These are phyloP conservation scores for Gila robusta DNA, from an alignment of 2,797 vertebrate genomes.

Conservation along the genomic window DNA sequence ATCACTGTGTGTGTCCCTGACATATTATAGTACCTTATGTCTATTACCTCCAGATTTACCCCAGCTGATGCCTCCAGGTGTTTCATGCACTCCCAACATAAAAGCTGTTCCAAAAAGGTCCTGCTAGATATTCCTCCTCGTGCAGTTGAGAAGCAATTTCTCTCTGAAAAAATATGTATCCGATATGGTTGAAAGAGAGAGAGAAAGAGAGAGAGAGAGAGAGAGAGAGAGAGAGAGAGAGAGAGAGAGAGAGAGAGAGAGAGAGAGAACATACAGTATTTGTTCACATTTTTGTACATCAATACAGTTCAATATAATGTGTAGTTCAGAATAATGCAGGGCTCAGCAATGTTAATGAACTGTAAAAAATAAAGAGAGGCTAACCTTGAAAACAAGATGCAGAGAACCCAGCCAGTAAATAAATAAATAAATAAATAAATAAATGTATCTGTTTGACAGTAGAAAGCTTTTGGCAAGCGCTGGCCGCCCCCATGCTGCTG, in stretches of 20 bases:
- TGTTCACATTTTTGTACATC: neutral
- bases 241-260: no score
- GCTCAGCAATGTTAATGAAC: constrained; percentile 24
- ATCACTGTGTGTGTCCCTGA: constrained; percentile 2
- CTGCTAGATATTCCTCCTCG: neutral
- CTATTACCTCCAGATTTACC: neutral
- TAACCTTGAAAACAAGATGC: constrained; percentile 39
- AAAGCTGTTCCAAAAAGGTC: neutral
- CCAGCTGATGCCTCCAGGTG: neutral
- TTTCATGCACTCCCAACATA: neutral
- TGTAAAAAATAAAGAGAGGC: neutral
- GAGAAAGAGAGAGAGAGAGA: no score
- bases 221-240: no score
- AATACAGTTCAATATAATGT: neutral
- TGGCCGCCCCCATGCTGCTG: constrained; percentile 41
- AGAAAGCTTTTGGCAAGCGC: constrained; percentile 49
- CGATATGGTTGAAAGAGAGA: no score
- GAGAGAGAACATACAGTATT: neutral
- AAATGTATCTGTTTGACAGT: constrained; percentile 42
- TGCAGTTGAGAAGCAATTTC: neutral
- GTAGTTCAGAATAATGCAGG: neutral
- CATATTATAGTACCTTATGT: neutral
- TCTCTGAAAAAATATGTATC: neutral
- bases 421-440: constrained; percentile 36
- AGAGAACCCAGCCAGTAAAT: constrained; percentile 31